A percentile compares a stretch with the other conserved stretches of the same genome.
Evolutionary conservation across 2,113 vertebrate species (phyloP).

Genomic region (Istiophorus platypterus): DNA sequence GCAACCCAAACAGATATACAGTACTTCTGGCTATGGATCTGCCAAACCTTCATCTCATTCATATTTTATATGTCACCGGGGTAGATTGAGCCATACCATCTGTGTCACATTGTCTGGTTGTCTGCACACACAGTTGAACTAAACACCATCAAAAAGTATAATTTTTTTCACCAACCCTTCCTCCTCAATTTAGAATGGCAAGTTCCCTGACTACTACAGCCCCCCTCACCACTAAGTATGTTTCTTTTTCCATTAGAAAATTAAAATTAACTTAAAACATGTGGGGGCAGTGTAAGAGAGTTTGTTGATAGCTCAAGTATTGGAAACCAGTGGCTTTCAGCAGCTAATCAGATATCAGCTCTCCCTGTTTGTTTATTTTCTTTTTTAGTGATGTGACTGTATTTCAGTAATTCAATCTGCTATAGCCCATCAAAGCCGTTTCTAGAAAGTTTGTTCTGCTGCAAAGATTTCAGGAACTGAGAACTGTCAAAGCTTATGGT

Average conservation of each 20-base stretch:
- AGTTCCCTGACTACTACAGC: not conserved
- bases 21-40: constrained; percentile 29
- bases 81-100: constrained; percentile 33
- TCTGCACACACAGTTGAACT: not conserved
- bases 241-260: not conserved
- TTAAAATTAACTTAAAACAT: not conserved
- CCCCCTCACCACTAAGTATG: not conserved
- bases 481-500: not conserved
- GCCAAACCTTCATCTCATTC: constrained; percentile 64
- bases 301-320: not conserved
- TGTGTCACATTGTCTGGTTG: constrained; percentile 15
- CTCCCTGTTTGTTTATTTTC: not conserved
- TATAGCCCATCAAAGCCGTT: not conserved
- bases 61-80: constrained; percentile 65
- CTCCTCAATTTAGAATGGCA: not conserved
- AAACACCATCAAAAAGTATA: not conserved
- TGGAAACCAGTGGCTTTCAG: not conserved
- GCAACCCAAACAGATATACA: constrained; percentile 38
- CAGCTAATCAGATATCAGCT: not conserved
- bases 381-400: not conserved
- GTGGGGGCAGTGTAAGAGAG: not conserved
- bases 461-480: too few relatives aligned
- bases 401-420: not conserved
- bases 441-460: not conserved
- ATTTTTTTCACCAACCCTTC: not conserved